Evolutionary conservation across 2,797 vertebrate species (phyloP).

Genomic region (Aplochiton taeniatus): DNA sequence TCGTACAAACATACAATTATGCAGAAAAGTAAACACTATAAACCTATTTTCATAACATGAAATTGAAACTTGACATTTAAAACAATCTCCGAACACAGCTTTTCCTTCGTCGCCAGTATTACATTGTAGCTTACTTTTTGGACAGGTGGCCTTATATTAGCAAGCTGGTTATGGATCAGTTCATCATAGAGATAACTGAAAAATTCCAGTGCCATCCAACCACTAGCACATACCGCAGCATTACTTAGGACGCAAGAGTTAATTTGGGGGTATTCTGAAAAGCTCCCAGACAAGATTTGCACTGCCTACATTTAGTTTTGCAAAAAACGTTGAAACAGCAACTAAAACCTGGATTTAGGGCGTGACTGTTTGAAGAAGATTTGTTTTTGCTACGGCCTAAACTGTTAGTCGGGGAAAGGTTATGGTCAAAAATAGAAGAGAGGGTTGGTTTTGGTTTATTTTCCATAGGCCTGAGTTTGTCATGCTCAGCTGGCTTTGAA

Average conservation of each 20-base stretch:
- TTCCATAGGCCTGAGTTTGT: constrained; percentile 36
- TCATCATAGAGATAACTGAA: constrained; percentile 31
- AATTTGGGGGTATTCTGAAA: too few relatives aligned
- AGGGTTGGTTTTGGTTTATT: constrained; percentile 30
- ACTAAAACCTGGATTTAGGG: not conserved
- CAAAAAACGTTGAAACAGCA: not conserved
- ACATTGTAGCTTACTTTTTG: constrained; percentile 30
- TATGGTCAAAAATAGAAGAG: constrained; percentile 13
- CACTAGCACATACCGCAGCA: constrained; percentile 10
- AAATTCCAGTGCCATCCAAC: constrained; percentile 11
- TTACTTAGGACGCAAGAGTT: not conserved
- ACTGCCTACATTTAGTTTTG: constrained; percentile 15
- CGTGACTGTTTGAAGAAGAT: constrained; percentile 1
- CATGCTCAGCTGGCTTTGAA: constrained; percentile 41
- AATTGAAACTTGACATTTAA: constrained; percentile 30
- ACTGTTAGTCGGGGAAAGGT: constrained; percentile 5
- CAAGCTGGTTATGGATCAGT: constrained; percentile 22
- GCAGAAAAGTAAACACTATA: constrained; percentile 23
- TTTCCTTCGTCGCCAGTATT: constrained; percentile 16
- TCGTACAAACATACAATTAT: constrained; percentile 13
- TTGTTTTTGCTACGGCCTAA: constrained; percentile 5
- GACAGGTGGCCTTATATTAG: constrained; percentile 29
- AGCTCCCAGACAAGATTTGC: not conserved
- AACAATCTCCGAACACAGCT: too few relatives aligned
- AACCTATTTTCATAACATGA: constrained; percentile 39